Evolutionary conservation across 2,113 vertebrate species (phyloP), one percentile per base, ranked within the genome.

Genomic region (Zapus hudsonius): DNA sequence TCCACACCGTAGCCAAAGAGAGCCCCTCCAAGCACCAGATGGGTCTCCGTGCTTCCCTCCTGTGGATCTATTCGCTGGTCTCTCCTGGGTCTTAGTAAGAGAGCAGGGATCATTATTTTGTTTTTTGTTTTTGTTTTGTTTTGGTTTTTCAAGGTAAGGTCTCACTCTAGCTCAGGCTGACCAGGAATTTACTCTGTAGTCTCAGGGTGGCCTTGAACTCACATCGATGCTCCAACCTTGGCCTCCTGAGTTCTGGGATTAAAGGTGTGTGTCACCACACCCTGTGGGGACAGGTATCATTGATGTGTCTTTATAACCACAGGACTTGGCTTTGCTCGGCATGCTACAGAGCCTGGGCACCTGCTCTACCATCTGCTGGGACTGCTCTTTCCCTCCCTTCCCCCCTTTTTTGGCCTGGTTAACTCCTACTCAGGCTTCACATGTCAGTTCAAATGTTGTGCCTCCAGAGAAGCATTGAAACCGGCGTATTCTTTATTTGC

Each of bases 401-500:
- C 79, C 29, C 20, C 57, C 36, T 40, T 42, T 89, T 76, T 83
- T 61, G 73, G 89, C 89, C 84, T 94, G 80, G 89, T 86, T 94
- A 78, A 90, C 93, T 87, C 93, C 89, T 83, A 84, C 75, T 52
- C 63, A 73, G 36, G 61, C 84, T 92, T 96, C 94, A 91, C 86
- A 96, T 94, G 89, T 96, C 96, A 94, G 94, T 93, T 93, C 86
- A 92, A 94, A 83, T 89, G 91, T 91, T 92, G 85, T 10, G 47
- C 93, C 89, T 90, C 93, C 70, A 74, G 91, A 90, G 74, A 83
- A 79, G 55, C 75, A 88, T 91, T 89, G 55, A 88, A 94, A 25
- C 83, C 80, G 92, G 80, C 40, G 80, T 82, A 61, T 73, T 91
- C 70, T 93, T 93, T 80, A 94, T 91, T 93, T 92, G 70, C 72